Percentiles rank a stretch among this genome's conserved stretches.
phyloP scores from a whole-genome alignment of 2,888 invertebrate species.

The Phlogophora meticulosa region DNA sequence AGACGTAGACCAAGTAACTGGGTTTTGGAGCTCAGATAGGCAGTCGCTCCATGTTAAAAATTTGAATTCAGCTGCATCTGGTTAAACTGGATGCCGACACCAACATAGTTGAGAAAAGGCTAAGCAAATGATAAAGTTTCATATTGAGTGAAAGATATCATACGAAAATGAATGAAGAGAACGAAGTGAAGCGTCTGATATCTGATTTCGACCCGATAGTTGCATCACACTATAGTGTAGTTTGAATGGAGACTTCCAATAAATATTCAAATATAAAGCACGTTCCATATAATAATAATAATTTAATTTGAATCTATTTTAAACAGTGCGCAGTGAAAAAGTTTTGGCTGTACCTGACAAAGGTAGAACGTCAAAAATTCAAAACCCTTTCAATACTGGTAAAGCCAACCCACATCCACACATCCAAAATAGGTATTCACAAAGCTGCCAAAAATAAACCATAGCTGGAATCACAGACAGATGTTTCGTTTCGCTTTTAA shows the following conservation, averaged over 20 bases:
- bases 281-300: not conserved
- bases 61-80: too few relatives aligned
- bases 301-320: not conserved
- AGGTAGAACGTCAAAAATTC: conserved; percentile 16
- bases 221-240: conserved; percentile 63
- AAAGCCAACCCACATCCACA: conserved; percentile 51
- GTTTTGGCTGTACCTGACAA: not conserved
- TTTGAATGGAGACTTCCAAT: conserved; percentile 58
- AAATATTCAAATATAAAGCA: conserved; percentile 27
- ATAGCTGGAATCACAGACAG: conserved; percentile 66
- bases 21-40: too few relatives aligned
- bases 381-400: conserved; percentile 46
- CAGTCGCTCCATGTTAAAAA: too few relatives aligned
- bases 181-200: too few relatives aligned
- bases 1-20: too few relatives aligned
- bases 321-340: not conserved
- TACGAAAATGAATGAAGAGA: too few relatives aligned
- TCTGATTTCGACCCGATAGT: conserved; percentile 72
- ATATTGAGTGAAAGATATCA: too few relatives aligned
- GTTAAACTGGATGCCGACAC: too few relatives aligned
- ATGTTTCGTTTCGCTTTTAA: conserved; percentile 71
- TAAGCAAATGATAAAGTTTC: too few relatives aligned
- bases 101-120: too few relatives aligned
- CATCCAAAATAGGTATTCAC: conserved; percentile 64
- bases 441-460: conserved; percentile 71